A percentile compares a stretch with the other conserved stretches of the same genome.
These are phyloP conservation scores for Trematocara stigmaticum DNA, from an alignment of 2,113 vertebrate species.

Conservation along the genomic window DNA sequence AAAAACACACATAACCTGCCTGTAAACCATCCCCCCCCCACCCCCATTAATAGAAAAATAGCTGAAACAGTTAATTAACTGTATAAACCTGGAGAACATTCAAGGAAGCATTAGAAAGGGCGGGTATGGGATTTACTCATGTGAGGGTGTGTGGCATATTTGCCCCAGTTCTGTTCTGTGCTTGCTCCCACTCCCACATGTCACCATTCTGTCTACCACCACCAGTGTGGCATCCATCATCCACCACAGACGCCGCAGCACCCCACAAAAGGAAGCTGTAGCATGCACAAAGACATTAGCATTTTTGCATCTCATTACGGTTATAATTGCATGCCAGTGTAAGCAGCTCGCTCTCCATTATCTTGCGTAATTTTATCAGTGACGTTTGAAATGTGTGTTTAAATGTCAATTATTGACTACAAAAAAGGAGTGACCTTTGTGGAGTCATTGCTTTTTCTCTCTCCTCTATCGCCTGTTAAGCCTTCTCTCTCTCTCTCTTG, in stretches of 20 bases:
- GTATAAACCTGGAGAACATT: slow-evolving; percentile 57
- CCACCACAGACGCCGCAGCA: slow-evolving; percentile 75
- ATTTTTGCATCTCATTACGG: slow-evolving; percentile 98
- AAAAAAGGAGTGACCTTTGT: slow-evolving; percentile 91
- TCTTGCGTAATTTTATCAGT: slow-evolving; percentile 89
- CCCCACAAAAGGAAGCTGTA: slow-evolving; percentile 88
- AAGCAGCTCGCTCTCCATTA: slow-evolving; percentile 82
- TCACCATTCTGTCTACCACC: slow-evolving; percentile 77
- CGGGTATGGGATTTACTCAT: slow-evolving; percentile 64
- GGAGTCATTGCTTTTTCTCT: slow-evolving; percentile 68
- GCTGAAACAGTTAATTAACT: slow-evolving; percentile 62
- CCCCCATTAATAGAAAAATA: slow-evolving; percentile 2
- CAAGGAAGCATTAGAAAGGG: slow-evolving; percentile 55
- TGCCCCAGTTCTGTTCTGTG: slow-evolving; percentile 73
- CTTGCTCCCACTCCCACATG: slow-evolving; percentile 76
- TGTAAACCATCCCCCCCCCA: not conserved
- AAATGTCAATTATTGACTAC: slow-evolving; percentile 96
- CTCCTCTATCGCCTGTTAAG: slow-evolving; percentile 11
- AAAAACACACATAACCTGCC: not conserved
- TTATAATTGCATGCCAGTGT: slow-evolving; percentile 90
- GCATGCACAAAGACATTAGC: slow-evolving; percentile 86
- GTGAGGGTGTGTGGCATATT: slow-evolving; percentile 66
- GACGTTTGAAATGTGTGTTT: slow-evolving; percentile 88
- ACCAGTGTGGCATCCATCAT: slow-evolving; percentile 87
- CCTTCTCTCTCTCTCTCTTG: slow-evolving; percentile 17